phyloP scores from a whole-genome alignment of 2,888 invertebrate genomes.

The Pyrocoelia pectoralis region DNA sequence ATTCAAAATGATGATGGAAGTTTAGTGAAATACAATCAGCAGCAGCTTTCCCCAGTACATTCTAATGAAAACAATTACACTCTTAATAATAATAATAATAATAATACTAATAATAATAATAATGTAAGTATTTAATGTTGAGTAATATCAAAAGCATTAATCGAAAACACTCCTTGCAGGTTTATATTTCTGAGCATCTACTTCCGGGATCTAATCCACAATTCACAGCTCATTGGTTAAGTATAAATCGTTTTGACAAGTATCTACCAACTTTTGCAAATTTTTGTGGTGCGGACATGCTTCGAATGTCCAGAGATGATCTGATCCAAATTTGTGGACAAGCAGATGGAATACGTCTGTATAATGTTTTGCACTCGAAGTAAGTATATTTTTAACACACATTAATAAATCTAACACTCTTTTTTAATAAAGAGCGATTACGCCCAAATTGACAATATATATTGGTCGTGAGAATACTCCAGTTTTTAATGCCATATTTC shows the following conservation, averaged over 20 bases:
- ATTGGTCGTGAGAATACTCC: conserved; percentile 74
- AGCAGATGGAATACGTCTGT: conserved; percentile 92
- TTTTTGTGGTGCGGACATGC: conserved; percentile 88
- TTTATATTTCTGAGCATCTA: conserved; percentile 21
- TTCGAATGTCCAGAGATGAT: conserved; percentile 89
- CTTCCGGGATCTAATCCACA: conserved; percentile 56
- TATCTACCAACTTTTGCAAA: conserved; percentile 81
- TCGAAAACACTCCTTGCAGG: conserved; percentile 4
- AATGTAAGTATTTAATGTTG: no score
- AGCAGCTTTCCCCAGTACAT: conserved; percentile 24
- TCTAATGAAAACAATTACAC: conserved; percentile 23
- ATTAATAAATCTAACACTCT: not conserved
- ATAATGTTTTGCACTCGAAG: conserved; percentile 88
- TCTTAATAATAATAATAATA: conserved; percentile 22
- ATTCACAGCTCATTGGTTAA: conserved; percentile 84
- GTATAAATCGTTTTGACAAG: conserved; percentile 77
- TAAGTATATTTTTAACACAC: conserved; percentile 59
- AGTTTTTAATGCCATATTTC: conserved; percentile 83
- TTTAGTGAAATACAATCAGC: conserved; percentile 24
- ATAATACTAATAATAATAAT: not conserved
- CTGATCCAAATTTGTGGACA: conserved; percentile 93
- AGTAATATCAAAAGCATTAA: no score
- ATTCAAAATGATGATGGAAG: conserved; percentile 21
- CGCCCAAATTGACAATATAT: conserved; percentile 85
- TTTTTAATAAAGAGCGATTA: conserved; percentile 64